Evolutionary conservation across 2,797 vertebrate species (phyloP).

Genomic region (Todus mexicanus): DNA sequence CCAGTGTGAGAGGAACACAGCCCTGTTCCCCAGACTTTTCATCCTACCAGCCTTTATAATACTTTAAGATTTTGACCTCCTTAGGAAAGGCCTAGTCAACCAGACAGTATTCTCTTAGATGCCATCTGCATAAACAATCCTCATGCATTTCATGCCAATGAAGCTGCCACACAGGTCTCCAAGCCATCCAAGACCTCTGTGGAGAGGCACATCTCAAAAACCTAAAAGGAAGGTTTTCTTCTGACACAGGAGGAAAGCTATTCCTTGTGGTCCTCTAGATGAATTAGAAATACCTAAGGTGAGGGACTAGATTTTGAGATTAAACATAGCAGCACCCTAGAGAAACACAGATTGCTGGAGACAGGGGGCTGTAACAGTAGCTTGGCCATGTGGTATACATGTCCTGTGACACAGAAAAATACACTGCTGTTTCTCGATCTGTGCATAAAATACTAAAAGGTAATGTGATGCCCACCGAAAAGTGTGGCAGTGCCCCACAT

Average conservation of each 20-base stretch:
- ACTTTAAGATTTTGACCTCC: background rate
- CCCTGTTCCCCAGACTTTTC: background rate
- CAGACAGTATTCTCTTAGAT: background rate
- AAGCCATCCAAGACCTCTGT: background rate
- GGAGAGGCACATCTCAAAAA: background rate
- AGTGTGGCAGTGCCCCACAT: rapidly evolving
- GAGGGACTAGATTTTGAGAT: background rate
- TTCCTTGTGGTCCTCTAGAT: background rate
- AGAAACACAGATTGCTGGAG: background rate
- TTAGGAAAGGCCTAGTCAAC: background rate
- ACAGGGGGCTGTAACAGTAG: background rate
- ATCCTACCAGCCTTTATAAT: background rate
- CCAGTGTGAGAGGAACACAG: background rate
- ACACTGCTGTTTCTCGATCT: background rate
- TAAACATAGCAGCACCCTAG: background rate
- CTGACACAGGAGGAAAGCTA: background rate
- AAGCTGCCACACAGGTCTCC: background rate
- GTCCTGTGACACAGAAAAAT: background rate
- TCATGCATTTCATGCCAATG: background rate
- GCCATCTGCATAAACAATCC: background rate
- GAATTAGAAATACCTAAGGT: background rate
- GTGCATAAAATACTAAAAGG: background rate
- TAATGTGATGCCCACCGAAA: rapidly evolving
- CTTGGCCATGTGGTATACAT: rapidly evolving
- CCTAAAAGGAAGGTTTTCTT: background rate